Percentiles rank a stretch among this genome's conserved stretches.
phyloP scores from a whole-genome alignment of 2,113 vertebrate genomes.

The Pterocles orientalis region DNA sequence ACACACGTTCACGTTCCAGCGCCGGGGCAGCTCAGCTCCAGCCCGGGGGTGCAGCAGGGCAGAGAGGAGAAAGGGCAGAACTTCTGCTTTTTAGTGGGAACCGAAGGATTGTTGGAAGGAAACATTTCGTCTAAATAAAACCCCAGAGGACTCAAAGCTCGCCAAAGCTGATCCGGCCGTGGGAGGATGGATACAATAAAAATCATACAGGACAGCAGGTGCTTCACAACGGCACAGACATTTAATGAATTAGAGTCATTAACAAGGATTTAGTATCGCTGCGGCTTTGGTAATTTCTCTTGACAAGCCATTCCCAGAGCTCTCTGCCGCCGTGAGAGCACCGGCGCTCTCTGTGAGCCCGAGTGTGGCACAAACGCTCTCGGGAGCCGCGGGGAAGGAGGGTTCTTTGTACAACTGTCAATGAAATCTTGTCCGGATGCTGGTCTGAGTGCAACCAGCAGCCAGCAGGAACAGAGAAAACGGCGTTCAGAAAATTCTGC shows the following conservation, averaged over 20 bases:
- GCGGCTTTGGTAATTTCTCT: not conserved
- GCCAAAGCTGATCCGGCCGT: not conserved
- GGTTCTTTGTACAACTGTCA: rapidly evolving
- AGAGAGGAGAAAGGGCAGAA: not conserved
- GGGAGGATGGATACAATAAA: not conserved
- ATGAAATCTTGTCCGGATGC: not conserved
- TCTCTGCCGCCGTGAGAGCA: not conserved
- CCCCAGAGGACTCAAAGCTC: not conserved
- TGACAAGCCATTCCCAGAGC: not conserved
- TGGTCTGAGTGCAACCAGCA: rapidly evolving
- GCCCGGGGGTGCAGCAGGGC: not conserved
- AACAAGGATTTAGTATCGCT: not conserved
- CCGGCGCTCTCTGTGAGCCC: not conserved
- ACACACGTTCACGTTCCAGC: no score
- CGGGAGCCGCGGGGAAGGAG: rapidly evolving
- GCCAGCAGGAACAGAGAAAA: not conserved
- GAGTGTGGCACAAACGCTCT: rapidly evolving
- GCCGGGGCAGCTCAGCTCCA: no score
- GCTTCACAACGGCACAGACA: not conserved
- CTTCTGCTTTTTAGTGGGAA: not conserved
- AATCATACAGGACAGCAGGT: not conserved
- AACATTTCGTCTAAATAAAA: not conserved
- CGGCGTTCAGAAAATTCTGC: not conserved
- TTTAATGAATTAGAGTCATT: not conserved
- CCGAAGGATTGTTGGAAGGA: not conserved